Evolutionary conservation across 2,888 invertebrate genomes (phyloP).

Genomic region (Drosophila borborema): DNA sequence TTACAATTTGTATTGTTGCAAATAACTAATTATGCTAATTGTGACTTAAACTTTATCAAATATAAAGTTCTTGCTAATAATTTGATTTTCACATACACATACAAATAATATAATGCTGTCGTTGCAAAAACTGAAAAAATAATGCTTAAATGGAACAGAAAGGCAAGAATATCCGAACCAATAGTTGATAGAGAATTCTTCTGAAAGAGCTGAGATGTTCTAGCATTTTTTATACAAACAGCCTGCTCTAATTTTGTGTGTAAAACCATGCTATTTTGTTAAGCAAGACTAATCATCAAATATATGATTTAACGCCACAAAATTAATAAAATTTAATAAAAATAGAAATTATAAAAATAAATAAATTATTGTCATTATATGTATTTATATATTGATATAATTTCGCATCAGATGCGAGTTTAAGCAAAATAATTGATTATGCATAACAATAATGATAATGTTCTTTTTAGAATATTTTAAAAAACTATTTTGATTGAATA

Average conservation of each 20-base stretch:
- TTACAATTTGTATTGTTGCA: no score
- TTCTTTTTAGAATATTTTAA: neutral
- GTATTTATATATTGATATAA: neutral
- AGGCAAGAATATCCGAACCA: neutral
- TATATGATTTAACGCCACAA: neutral
- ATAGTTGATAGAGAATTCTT: neutral
- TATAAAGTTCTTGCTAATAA: no score
- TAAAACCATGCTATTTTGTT: neutral
- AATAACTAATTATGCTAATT: no score
- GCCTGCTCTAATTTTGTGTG: neutral
- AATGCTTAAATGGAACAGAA: neutral
- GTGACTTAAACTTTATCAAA: no score
- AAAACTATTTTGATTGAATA: slow-evolving; percentile 13
- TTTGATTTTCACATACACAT: no score
- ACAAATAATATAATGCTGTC: neutral
- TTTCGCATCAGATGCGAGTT: slow-evolving; percentile 13
- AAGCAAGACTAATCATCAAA: neutral
- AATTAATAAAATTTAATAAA: neutral
- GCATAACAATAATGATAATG: slow-evolving; percentile 8
- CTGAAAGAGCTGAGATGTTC: neutral
- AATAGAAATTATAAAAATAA: neutral
- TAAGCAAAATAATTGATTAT: slow-evolving; percentile 8
- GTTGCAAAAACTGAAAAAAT: neutral
- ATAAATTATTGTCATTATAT: neutral
- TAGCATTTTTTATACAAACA: no score